phyloP scores from a whole-genome alignment of 2,113 vertebrate genomes.

The Calonectris borealis region DNA sequence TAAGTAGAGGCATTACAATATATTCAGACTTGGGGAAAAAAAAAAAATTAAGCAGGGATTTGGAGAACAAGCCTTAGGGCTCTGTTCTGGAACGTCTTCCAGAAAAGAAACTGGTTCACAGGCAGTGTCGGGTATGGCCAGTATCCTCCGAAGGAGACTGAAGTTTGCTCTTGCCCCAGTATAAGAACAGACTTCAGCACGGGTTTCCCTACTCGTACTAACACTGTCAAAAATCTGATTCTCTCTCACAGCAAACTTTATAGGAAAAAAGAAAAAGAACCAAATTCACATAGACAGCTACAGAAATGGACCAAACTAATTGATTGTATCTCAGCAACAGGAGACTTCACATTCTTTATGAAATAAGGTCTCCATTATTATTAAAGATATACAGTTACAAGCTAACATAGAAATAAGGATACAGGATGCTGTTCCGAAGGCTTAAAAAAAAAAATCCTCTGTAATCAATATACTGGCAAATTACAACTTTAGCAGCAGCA shows the following conservation, averaged over 20 bases:
- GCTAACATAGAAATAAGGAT: neutral
- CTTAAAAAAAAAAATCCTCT: neutral
- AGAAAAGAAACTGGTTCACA: neutral
- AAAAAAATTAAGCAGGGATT: neutral
- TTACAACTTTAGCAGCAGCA: neutral
- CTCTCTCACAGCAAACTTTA: neutral
- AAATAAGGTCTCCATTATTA: neutral
- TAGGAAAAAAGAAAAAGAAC: neutral
- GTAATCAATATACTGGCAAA: constrained; percentile 38
- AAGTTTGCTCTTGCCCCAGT: neutral
- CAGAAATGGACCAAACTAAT: neutral
- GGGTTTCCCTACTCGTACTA: neutral
- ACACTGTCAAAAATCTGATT: neutral
- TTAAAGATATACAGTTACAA: neutral
- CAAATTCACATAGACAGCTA: neutral
- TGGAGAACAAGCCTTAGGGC: neutral
- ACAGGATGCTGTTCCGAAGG: neutral
- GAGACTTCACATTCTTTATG: neutral
- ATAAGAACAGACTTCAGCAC: neutral
- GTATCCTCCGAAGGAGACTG: neutral
- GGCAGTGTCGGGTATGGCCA: neutral
- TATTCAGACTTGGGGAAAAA: neutral
- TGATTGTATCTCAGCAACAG: neutral
- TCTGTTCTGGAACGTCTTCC: neutral
- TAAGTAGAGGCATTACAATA: neutral